Evolutionary conservation across 2,888 invertebrate species (phyloP), one percentile per base, ranked within the genome.

Genomic region (Matsumyia berberina): DNA sequence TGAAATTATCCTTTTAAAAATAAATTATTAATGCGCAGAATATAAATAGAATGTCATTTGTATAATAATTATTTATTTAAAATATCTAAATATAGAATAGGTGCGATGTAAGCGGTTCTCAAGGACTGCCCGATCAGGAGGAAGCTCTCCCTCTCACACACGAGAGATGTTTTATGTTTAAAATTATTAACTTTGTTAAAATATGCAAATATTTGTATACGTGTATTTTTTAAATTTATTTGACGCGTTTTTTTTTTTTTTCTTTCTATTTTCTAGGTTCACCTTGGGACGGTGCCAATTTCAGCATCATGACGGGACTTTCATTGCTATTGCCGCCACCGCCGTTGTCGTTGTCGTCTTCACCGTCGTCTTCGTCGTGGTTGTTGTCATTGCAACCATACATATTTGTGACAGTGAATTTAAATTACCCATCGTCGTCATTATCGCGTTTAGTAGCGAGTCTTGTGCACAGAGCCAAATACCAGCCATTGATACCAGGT

Each of bases 291-390:
- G 69, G 70, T 85, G 85, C 85, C 85, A 85, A 85, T 79, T 85
- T 85, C 76, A 85, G 70, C 85, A 85, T 85, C 80, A 85, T 85
- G 85, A 85, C 85, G 85, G 85, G 80, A 85, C 70, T 85, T 80
- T 85, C 85, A 74, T 76, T 85, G 85, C 53, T 80, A 80, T 80
- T 85, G 70, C 80, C 80, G 74, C 76, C 74, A 80, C 85, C 79
- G 66, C 85, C 79, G 66, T 69, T 80, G 80, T 70, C 73, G 78
- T 72, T 67, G 70, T 72, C 74, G 70, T 70, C 58, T 39, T 77
- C 77, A 66, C 51, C 51, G 74, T 72, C 58, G 70, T 76, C 80
- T 51, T 67, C 67, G 80, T 80, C 74, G 64, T 76, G 64, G 85
- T 80, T 80, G 73, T 80, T 74, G 85, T 80, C 80, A 70, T 70